These are phyloP conservation scores for Lepilemur septentrionalis DNA, from an alignment of 2,797 vertebrate species.

Conservation along the genomic window DNA sequence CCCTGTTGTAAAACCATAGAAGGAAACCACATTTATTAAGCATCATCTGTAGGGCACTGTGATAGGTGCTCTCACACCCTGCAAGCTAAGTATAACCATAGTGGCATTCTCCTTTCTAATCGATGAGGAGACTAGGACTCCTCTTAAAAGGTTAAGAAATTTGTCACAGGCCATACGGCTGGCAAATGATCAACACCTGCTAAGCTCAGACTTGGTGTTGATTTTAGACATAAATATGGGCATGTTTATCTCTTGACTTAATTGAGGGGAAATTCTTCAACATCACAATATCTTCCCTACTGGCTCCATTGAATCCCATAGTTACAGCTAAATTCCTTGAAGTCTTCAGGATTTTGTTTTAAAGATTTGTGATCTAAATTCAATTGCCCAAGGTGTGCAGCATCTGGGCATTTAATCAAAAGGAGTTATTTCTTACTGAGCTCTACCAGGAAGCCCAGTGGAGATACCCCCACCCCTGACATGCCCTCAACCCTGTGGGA, in stretches of 20 bases:
- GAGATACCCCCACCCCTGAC: too few species aligned
- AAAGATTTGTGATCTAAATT: background rate
- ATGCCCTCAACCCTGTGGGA: too few species aligned
- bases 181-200: background rate
- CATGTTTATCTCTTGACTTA: background rate
- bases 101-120: background rate
- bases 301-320: background rate
- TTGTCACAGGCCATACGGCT: background rate
- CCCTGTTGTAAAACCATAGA: constrained; percentile 37
- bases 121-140: background rate
- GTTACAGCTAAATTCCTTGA: background rate
- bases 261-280: background rate
- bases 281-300: background rate
- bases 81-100: background rate
- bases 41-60: background rate
- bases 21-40: constrained; percentile 59
- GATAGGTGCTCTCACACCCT: constrained; percentile 24
- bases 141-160: constrained; percentile 31
- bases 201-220: background rate
- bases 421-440: background rate
- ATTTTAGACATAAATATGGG: background rate
- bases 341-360: constrained; percentile 5
- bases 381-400: background rate
- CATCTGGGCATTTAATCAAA: background rate
- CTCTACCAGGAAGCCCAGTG: background rate